Evolutionary conservation across 2,113 vertebrate species (phyloP).

Genomic region (Pollachius pollachius): DNA sequence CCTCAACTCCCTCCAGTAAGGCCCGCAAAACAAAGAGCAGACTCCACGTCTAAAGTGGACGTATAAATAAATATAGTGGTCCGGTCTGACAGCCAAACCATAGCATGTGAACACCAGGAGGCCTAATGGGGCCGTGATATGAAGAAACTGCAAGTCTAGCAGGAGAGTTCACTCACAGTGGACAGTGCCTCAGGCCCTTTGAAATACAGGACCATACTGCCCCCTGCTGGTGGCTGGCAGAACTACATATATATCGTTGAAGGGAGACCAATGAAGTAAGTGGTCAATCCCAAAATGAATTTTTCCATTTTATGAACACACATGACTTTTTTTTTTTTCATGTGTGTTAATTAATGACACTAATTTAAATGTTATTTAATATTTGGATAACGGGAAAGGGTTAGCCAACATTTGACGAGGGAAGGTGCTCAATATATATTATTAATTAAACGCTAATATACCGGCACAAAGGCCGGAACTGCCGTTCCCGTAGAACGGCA

Average conservation of each 20-base stretch:
- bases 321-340: too few species aligned
- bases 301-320: not conserved
- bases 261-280: too few species aligned
- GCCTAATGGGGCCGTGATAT: slow-evolving; percentile 1
- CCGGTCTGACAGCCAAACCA: not conserved
- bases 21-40: not conserved
- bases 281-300: not conserved
- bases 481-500: too few species aligned
- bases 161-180: not conserved
- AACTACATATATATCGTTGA: slow-evolving; percentile 3
- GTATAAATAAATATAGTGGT: not conserved
- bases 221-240: slow-evolving; percentile 45
- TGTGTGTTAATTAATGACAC: too few species aligned
- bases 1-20: not conserved
- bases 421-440: too few species aligned
- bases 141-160: not conserved
- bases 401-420: too few species aligned
- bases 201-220: slow-evolving; percentile 41
- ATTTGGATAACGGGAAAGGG: too few species aligned
- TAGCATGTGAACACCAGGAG: slow-evolving; percentile 2
- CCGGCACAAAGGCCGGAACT: too few species aligned
- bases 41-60: not conserved
- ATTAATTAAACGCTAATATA: too few species aligned
- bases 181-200: slow-evolving; percentile 12
- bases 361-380: too few species aligned